Conservation (phyloP, 1,140 invertebrate species). For the Tribolium madens region DNA sequence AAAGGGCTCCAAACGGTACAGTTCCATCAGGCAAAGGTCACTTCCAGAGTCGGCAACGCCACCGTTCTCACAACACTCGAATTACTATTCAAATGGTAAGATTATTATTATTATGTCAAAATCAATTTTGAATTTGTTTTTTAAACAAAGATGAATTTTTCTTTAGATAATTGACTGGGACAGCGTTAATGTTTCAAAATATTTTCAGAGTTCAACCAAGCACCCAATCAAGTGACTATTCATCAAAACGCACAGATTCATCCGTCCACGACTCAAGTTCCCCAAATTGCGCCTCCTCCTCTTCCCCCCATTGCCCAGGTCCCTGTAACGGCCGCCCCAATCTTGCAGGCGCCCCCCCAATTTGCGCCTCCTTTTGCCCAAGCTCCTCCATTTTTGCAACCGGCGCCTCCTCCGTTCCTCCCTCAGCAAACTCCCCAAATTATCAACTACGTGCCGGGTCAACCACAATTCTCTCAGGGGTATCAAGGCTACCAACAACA, state of each 20-base stretch:
- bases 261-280: conserved; percentile 50
- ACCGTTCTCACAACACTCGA: conserved; percentile 51
- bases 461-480: conserved; percentile 56
- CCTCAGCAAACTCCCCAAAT: conserved; percentile 58
- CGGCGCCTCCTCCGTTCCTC: conserved; percentile 54
- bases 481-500: conserved; percentile 62
- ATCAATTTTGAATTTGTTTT: too few species aligned
- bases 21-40: conserved; percentile 68
- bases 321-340: conserved; percentile 54
- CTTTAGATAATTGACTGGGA: too few species aligned
- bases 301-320: conserved; percentile 51
- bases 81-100: conserved; percentile 61
- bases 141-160: too few species aligned
- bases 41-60: conserved; percentile 63
- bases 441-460: conserved; percentile 61
- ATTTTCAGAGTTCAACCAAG: conserved; percentile 61
- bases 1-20: conserved; percentile 69
- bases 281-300: conserved; percentile 46
- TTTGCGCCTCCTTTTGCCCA: conserved; percentile 51
- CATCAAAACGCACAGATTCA: conserved; percentile 53
- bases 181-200: too few species aligned
- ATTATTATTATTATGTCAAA: too few species aligned
- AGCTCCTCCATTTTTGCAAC: conserved; percentile 54
- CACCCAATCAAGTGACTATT: conserved; percentile 47
- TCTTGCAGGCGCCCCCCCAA: conserved; percentile 55